These are phyloP conservation scores for Hipposideros larvatus DNA, from an alignment of 2,797 vertebrate genomes.

Conservation along the genomic window DNA sequence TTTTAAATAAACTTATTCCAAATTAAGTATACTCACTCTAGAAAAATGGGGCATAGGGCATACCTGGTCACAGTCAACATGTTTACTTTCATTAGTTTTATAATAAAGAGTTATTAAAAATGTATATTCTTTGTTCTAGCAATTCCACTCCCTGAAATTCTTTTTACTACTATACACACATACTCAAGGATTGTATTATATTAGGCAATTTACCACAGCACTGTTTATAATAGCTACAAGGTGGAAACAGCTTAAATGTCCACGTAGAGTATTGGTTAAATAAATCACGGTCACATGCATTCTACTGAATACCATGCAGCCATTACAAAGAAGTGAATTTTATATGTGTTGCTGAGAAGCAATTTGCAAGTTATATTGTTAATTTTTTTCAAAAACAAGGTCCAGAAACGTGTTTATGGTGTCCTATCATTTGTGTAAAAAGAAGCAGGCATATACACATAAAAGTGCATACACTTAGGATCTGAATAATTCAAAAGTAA, in stretches of 20 bases:
- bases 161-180: background rate
- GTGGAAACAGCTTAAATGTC: constrained; percentile 44
- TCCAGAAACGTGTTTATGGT: background rate
- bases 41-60: background rate
- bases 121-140: background rate
- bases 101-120: constrained; percentile 48
- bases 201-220: background rate
- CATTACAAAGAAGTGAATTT: constrained; percentile 45
- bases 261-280: background rate
- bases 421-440: constrained; percentile 23
- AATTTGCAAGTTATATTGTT: background rate
- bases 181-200: background rate
- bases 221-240: background rate
- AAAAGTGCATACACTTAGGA: background rate
- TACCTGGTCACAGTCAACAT: background rate
- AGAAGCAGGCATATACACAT: background rate
- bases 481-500: constrained; percentile 24
- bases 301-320: background rate
- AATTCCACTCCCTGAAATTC: constrained; percentile 31
- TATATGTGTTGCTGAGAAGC: background rate
- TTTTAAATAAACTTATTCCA: background rate
- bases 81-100: constrained; percentile 56
- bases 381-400: background rate
- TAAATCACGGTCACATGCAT: background rate
- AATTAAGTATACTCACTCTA: constrained; percentile 33